Evolutionary conservation across 2,888 invertebrate genomes (phyloP).

Genomic region (Eustalomyia histrio): DNA sequence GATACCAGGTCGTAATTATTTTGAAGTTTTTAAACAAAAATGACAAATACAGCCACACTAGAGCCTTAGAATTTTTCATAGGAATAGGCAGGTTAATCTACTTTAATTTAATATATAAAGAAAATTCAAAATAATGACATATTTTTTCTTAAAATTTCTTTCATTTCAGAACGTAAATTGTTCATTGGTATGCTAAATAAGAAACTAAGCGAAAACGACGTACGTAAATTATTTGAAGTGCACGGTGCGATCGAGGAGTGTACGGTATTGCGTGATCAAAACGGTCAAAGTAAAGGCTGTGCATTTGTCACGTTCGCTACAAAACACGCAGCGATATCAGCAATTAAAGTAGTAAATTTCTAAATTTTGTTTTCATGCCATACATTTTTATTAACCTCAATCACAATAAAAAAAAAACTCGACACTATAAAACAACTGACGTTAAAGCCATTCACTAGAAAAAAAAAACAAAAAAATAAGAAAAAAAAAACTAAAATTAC

Average conservation of each 20-base stretch:
- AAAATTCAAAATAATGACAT: no score
- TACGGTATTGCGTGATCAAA: constrained; percentile 96
- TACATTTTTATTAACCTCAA: not conserved
- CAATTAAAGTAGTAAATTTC: constrained; percentile 88
- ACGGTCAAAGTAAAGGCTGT: constrained; percentile 98
- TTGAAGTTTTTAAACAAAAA: no score
- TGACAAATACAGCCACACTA: no score
- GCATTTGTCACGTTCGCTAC: constrained; percentile 99
- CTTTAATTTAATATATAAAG: no score
- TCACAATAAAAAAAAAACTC: no score
- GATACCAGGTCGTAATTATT: no score
- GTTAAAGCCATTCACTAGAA: not conserved
- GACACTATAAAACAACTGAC: no score
- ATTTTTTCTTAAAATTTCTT: not conserved
- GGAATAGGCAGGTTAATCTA: no score
- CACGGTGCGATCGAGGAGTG: constrained; percentile 99
- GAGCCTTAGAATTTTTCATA: no score
- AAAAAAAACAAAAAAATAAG: not conserved
- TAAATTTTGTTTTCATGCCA: not conserved
- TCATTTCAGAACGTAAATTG: constrained; percentile 92
- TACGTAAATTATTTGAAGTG: constrained; percentile 93
- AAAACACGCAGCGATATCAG: constrained; percentile 97
- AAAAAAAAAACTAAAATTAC: constrained; percentile 18
- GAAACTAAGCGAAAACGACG: constrained; percentile 96
- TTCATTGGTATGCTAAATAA: constrained; percentile 99